These are phyloP conservation scores for Pantelozetes paolii DNA, from an alignment of 2,888 invertebrate species.

Conservation along the genomic window DNA sequence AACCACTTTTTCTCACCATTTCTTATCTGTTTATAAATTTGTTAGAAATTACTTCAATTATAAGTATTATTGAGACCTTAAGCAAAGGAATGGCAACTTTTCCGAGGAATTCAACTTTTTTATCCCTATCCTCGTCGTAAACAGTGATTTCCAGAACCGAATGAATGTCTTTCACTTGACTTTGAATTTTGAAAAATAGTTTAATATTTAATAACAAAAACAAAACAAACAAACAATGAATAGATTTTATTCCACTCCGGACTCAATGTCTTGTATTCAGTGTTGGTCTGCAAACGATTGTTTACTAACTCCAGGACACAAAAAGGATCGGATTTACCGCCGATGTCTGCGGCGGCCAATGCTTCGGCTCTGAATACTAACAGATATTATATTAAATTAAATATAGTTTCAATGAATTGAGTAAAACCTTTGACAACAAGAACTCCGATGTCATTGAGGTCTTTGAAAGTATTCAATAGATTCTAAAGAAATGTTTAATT, in stretches of 20 bases:
- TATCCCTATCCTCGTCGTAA: constrained; percentile 95
- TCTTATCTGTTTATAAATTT: constrained; percentile 57
- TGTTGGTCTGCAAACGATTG: constrained; percentile 90
- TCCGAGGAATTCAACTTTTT: constrained; percentile 89
- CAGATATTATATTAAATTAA: constrained; percentile 42
- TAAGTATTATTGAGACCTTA: constrained; percentile 50
- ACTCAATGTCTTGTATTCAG: constrained; percentile 92
- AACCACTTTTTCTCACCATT: constrained; percentile 94
- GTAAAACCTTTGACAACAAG: constrained; percentile 72
- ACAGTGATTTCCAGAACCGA: constrained; percentile 90
- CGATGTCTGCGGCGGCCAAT: constrained; percentile 87
- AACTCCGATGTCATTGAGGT: constrained; percentile 82
- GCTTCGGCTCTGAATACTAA: constrained; percentile 73
- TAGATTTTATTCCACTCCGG: constrained; percentile 99
- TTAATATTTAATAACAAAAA: constrained; percentile 34
- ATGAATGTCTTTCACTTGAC: constrained; percentile 73
- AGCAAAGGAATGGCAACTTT: constrained; percentile 82
- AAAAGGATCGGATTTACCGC: constrained; percentile 97
- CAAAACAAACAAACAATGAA: constrained; percentile 88
- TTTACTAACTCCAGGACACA: constrained; percentile 94
- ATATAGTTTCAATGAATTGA: not conserved
- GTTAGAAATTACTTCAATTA: not conserved
- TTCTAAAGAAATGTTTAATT: constrained; percentile 56
- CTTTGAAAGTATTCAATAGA: constrained; percentile 65
- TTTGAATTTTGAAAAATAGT: constrained; percentile 39